Percentiles rank a stretch among this genome's conserved stretches.
These are phyloP conservation scores for Danio rerio DNA, from an alignment of 2,113 vertebrate genomes.

Conservation along the genomic window GRCz12tu NC_133193.1:1814501-1815000, in stretches of 20 bases:
- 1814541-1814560: too few species aligned
- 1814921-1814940: constrained; percentile 99
- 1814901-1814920: constrained; percentile 96
- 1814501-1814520: too few species aligned
- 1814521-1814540: too few species aligned
- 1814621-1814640: too few species aligned
- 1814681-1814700: constrained; percentile 98
- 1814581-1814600: too few species aligned
- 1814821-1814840: constrained; percentile 94
- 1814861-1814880: constrained; percentile 92
- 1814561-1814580: too few species aligned
- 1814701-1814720: constrained; percentile 99
- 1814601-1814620: too few species aligned
- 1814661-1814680: constrained; percentile 84
- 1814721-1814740: constrained; percentile 96
- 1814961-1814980: constrained; percentile 99
- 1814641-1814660: constrained; percentile 9
- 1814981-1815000: constrained; percentile 99
- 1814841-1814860: constrained; percentile 96
- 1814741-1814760: constrained; percentile 97
- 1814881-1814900: constrained; percentile 99
- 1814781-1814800: constrained; percentile 97
- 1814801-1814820: constrained; percentile 93
- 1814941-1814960: constrained; percentile 95
- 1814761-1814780: constrained; percentile 99